A percentile compares a stretch with the other conserved stretches of the same genome.
Evolutionary conservation across 2,113 vertebrate genomes (phyloP).

Genomic region (Crotophaga sulcirostris): DNA sequence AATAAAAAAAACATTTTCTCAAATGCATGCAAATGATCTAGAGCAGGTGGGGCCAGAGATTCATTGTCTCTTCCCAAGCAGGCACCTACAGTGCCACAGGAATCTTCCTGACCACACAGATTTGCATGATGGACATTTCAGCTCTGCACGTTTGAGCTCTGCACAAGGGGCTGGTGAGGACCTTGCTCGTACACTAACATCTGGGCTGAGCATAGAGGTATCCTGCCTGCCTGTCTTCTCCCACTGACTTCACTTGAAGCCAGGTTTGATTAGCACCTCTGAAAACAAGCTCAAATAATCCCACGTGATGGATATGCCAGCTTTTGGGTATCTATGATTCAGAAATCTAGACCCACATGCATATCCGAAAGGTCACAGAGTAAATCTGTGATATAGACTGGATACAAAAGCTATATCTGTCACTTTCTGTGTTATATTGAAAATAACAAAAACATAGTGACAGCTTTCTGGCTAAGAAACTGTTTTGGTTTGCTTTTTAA

Average conservation of each 20-base stretch:
- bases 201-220: neutral
- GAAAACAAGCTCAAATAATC: constrained; percentile 35
- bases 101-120: neutral
- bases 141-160: neutral
- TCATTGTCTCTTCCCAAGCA: neutral
- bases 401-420: neutral
- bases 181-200: neutral
- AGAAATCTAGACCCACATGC: constrained; percentile 14
- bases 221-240: constrained; percentile 15
- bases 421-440: neutral
- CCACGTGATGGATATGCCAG: neutral
- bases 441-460: neutral
- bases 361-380: neutral
- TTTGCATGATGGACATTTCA: neutral
- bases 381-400: neutral
- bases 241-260: neutral
- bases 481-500: constrained; percentile 2
- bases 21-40: neutral
- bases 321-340: neutral
- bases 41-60: neutral
- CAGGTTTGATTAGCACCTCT: constrained; percentile 36
- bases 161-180: neutral
- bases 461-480: neutral
- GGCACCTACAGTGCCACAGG: neutral
- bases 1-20: neutral